A percentile compares a stretch with the other conserved stretches of the same genome.
These are phyloP conservation scores for Ptychoptera albimana DNA, from an alignment of 2,888 invertebrate genomes.

Conservation along the genomic window DNA sequence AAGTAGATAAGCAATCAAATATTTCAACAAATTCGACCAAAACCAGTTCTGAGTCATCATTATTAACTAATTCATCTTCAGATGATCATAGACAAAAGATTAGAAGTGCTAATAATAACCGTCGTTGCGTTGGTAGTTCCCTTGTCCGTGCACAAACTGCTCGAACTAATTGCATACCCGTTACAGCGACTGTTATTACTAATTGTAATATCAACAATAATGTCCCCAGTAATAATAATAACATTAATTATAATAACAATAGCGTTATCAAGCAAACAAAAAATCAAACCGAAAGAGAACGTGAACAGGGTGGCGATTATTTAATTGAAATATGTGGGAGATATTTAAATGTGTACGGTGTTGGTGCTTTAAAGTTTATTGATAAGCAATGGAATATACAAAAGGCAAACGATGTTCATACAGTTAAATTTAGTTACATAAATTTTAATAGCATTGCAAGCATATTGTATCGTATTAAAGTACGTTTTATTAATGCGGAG, in stretches of 20 bases:
- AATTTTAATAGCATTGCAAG: conserved; percentile 68
- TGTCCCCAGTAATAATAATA: not conserved
- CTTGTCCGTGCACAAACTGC: conserved; percentile 11
- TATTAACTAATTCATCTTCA: conserved; percentile 3
- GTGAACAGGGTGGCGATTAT: conserved; percentile 58
- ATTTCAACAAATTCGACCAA: conserved; percentile 4
- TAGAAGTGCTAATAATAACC: conserved; percentile 1
- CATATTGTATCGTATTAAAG: conserved; percentile 56
- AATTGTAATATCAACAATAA: not conserved
- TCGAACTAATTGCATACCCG: conserved; percentile 9
- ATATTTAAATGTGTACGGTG: conserved; percentile 70
- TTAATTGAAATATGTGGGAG: conserved; percentile 74
- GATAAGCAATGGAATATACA: conserved; percentile 66
- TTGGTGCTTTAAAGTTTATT: conserved; percentile 69
- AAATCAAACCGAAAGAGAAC: conserved; percentile 21
- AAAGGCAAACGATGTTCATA: conserved; percentile 61
- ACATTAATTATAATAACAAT: not conserved
- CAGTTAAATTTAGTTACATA: conserved; percentile 75
- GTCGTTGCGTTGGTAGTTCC: not conserved
- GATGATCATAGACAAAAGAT: not conserved
- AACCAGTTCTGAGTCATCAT: conserved; percentile 4
- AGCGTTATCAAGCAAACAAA: conserved; percentile 5
- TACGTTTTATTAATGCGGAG: conserved; percentile 65
- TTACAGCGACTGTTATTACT: conserved; percentile 8
- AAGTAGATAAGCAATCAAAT: conserved; percentile 5